These are phyloP conservation scores for Protomyctophum bolini DNA, from an alignment of 2,113 vertebrate genomes.

Conservation along the genomic window DNA sequence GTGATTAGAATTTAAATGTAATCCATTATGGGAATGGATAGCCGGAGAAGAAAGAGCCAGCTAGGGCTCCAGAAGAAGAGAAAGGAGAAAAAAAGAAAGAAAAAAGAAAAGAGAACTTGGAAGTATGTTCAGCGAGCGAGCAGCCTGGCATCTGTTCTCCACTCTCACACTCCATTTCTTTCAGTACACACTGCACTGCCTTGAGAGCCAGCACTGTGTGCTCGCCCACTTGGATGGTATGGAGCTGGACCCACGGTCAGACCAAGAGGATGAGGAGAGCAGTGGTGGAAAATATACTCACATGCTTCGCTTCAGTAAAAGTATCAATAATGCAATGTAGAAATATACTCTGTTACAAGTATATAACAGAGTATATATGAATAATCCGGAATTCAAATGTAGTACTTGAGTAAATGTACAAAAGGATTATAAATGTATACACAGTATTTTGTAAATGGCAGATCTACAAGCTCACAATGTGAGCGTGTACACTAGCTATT, in stretches of 20 bases:
- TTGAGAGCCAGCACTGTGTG: slow-evolving; percentile 21
- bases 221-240: background rate
- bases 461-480: too few species aligned
- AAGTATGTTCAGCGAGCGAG: slow-evolving; percentile 56
- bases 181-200: slow-evolving; percentile 18
- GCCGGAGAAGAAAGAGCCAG: slow-evolving; percentile 22
- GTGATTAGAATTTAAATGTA: slow-evolving; percentile 64
- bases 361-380: too few species aligned
- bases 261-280: slow-evolving; percentile 13
- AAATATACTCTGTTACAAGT: too few species aligned
- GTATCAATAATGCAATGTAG: too few species aligned
- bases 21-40: slow-evolving; percentile 38
- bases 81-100: too few species aligned
- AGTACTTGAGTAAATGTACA: too few species aligned
- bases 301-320: too few species aligned
- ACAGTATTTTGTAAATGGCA: too few species aligned
- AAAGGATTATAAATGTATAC: too few species aligned
- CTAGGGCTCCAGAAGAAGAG: slow-evolving; percentile 13
- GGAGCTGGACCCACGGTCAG: background rate
- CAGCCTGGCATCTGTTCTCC: slow-evolving; percentile 28
- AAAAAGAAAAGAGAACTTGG: slow-evolving; percentile 33
- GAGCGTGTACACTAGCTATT: too few species aligned
- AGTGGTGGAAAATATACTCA: background rate
- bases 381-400: too few species aligned
- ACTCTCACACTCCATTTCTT: slow-evolving; percentile 45